phyloP scores from a whole-genome alignment of 2,113 vertebrate genomes.

The Xenus cinereus region DNA sequence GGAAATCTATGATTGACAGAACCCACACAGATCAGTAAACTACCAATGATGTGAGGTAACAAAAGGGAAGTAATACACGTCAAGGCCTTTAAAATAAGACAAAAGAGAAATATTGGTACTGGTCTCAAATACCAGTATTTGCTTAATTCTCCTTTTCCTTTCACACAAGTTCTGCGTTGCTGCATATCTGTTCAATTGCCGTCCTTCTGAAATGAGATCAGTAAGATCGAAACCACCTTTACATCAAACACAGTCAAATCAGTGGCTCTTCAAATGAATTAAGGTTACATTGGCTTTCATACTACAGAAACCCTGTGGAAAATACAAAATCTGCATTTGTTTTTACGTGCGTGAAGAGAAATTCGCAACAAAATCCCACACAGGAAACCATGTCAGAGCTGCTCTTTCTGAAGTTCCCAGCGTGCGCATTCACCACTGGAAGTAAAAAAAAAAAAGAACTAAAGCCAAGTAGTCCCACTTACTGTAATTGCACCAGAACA shows the following conservation, averaged over 20 bases:
- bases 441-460: not conserved
- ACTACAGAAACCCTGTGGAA: not conserved
- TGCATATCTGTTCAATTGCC: not conserved
- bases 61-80: not conserved
- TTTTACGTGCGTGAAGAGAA: not conserved
- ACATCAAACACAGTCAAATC: not conserved
- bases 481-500: not conserved
- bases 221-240: not conserved
- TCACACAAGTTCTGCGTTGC: not conserved
- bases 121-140: not conserved
- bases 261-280: not conserved
- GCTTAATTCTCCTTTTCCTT: not conserved
- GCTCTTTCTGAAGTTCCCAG: not conserved
- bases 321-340: not conserved
- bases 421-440: not conserved
- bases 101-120: not conserved
- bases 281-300: not conserved
- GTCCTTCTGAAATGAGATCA: not conserved
- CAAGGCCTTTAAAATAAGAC: not conserved
- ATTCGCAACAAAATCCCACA: not conserved
- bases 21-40: not conserved
- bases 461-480: not conserved
- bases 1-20: not conserved
- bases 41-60: not conserved
- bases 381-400: slow-evolving; percentile 3